A percentile compares a stretch with the other conserved stretches of the same genome.
These are phyloP conservation scores for Drosophila hydei DNA, from an alignment of 1,140 invertebrate genomes.

Conservation along the genomic window DNA sequence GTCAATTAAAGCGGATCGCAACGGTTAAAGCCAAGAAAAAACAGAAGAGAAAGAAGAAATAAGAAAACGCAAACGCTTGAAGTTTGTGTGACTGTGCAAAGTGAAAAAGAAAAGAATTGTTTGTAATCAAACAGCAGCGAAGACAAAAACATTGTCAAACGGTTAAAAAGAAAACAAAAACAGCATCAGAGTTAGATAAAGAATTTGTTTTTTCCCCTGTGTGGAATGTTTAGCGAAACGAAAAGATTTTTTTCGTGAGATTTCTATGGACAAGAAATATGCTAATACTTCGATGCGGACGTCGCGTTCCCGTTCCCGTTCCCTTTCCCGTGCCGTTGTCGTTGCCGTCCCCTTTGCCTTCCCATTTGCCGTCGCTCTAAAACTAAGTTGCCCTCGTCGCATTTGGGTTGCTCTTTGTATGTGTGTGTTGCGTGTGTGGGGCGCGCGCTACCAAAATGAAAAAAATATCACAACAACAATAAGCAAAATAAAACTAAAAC, in stretches of 20 bases:
- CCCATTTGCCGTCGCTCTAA: slow-evolving; percentile 12
- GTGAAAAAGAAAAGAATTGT: slow-evolving; percentile 49
- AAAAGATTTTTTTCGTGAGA: slow-evolving; percentile 70
- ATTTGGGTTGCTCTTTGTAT: slow-evolving; percentile 48
- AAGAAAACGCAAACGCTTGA: slow-evolving; percentile 24
- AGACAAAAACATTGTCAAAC: slow-evolving; percentile 38
- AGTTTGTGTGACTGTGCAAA: slow-evolving; percentile 42
- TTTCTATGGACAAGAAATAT: slow-evolving; percentile 79
- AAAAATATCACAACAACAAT: slow-evolving; percentile 14
- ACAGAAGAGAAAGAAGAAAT: slow-evolving; percentile 39
- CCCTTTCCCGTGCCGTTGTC: slow-evolving; percentile 12
- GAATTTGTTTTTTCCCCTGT: slow-evolving; percentile 22
- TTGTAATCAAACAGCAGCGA: slow-evolving; percentile 39
- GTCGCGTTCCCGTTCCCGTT: slow-evolving; percentile 36
- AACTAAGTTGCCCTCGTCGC: slow-evolving; percentile 58
- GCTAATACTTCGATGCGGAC: slow-evolving; percentile 66
- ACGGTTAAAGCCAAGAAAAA: slow-evolving; percentile 58
- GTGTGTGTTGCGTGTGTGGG: slow-evolving; percentile 37
- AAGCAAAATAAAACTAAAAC: slow-evolving; percentile 56
- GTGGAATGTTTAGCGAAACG: slow-evolving; percentile 74
- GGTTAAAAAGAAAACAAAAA: slow-evolving; percentile 11
- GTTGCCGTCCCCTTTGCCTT: slow-evolving; percentile 33
- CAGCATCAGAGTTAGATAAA: slow-evolving; percentile 22
- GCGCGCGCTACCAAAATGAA: slow-evolving; percentile 38
- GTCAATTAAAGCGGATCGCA: slow-evolving; percentile 36